These are phyloP conservation scores for Progne subis DNA, from an alignment of 2,113 vertebrate genomes.

Conservation along the genomic window DNA sequence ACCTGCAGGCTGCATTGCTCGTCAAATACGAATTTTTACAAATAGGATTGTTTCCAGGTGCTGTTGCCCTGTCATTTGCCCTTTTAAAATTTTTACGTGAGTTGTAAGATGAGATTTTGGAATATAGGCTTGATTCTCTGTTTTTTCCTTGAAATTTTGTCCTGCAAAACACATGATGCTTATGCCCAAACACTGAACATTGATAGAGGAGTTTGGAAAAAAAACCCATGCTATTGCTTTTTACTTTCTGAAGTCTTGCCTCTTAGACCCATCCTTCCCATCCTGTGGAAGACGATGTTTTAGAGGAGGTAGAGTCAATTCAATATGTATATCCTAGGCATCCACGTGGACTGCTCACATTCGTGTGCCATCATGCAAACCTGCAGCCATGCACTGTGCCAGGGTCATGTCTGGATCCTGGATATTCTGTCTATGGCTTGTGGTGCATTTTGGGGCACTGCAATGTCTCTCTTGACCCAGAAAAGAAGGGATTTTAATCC, in stretches of 20 bases:
- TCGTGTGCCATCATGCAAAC: background rate
- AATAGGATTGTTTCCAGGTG: background rate
- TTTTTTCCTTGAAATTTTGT: background rate
- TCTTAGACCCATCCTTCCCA: background rate
- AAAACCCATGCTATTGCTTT: background rate
- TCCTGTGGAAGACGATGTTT: background rate
- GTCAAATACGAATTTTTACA: background rate
- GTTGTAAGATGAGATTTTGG: background rate
- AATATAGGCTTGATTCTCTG: background rate
- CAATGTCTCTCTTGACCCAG: background rate
- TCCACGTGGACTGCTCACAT: background rate
- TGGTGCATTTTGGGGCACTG: background rate
- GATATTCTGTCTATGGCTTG: background rate
- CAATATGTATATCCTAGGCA: background rate
- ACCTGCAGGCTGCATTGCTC: conserved; percentile 11
- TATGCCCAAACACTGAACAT: background rate
- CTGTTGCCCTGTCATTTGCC: background rate
- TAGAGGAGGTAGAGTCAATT: background rate
- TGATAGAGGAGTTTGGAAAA: background rate
- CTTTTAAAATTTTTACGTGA: background rate
- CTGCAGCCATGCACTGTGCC: background rate
- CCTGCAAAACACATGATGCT: background rate
- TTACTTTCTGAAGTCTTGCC: background rate
- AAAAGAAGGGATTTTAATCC: background rate
- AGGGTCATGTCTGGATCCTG: background rate